A percentile compares a stretch with the other conserved stretches of the same genome.
phyloP scores from a whole-genome alignment of 2,888 invertebrate genomes.

The Lacanobia oleracea region DNA sequence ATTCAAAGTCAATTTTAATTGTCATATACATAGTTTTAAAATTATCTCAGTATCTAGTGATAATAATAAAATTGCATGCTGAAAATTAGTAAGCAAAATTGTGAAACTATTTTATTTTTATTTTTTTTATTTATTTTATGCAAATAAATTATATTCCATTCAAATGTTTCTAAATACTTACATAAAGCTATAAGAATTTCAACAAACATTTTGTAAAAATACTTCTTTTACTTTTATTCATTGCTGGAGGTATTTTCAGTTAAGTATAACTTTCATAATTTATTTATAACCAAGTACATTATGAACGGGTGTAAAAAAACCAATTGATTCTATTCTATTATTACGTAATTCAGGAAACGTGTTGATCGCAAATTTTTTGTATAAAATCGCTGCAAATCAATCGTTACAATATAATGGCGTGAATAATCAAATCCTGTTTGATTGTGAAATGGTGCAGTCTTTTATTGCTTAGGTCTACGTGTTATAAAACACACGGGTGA shows the following conservation, averaged over 20 bases:
- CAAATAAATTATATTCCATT: too few relatives aligned
- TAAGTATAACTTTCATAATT: constrained; percentile 1
- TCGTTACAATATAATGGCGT: constrained; percentile 24
- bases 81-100: too few relatives aligned
- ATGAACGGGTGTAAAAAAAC: neutral
- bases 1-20: too few relatives aligned
- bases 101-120: too few relatives aligned
- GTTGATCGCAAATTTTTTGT: constrained; percentile 6
- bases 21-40: too few relatives aligned
- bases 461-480: constrained; percentile 35
- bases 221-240: constrained; percentile 3
- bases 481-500: constrained; percentile 32
- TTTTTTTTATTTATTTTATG: too few relatives aligned
- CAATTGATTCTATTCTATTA: neutral
- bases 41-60: too few relatives aligned
- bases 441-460: constrained; percentile 36
- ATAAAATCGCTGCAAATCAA: constrained; percentile 29
- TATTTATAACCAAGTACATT: neutral
- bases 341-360: constrained; percentile 16
- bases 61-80: too few relatives aligned
- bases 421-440: constrained; percentile 26
- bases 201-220: constrained; percentile 26
- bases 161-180: constrained; percentile 23
- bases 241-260: neutral
- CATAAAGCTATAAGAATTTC: constrained; percentile 33